Conservation (phyloP, 2,888 invertebrate species). For the Caenorhabditis wallacei region DNA sequence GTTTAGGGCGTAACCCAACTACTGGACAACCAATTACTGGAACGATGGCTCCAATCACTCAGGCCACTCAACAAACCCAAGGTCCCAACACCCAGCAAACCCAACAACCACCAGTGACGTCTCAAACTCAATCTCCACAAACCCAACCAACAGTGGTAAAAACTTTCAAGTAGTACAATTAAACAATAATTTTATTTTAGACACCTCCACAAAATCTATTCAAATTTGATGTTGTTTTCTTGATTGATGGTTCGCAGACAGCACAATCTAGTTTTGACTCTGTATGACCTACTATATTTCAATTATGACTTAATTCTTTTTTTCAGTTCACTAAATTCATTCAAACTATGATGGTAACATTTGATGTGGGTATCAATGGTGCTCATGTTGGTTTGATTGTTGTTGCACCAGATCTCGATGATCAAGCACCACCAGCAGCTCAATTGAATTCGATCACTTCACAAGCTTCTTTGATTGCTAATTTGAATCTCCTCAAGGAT, state of each 20-base stretch:
- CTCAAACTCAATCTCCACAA: conserved; percentile 7
- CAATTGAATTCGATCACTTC: conserved; percentile 53
- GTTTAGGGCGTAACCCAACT: conserved; percentile 39
- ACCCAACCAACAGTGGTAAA: conserved; percentile 10
- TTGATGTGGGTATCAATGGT: conserved; percentile 57
- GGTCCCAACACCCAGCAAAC: conserved; percentile 4
- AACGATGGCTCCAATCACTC: conserved; percentile 15
- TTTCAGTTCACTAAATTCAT: conserved; percentile 69
- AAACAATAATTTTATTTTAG: background rate
- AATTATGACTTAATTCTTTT: background rate
- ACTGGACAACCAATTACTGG: conserved; percentile 45
- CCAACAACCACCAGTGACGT: conserved; percentile 7
- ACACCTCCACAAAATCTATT: conserved; percentile 28
- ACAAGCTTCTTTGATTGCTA: conserved; percentile 41
- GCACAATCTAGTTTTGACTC: conserved; percentile 53
- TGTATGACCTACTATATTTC: too few relatives aligned
- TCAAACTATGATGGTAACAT: conserved; percentile 68
- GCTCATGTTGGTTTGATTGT: conserved; percentile 66
- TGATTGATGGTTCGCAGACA: conserved; percentile 65
- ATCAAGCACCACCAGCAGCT: conserved; percentile 53
- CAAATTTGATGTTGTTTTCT: conserved; percentile 67
- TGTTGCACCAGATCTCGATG: conserved; percentile 44
- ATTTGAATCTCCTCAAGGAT: conserved; percentile 49
- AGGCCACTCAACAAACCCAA: conserved; percentile 17
- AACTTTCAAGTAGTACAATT: background rate